phyloP scores from a whole-genome alignment of 2,888 invertebrate genomes.

The Congeria kusceri region DNA sequence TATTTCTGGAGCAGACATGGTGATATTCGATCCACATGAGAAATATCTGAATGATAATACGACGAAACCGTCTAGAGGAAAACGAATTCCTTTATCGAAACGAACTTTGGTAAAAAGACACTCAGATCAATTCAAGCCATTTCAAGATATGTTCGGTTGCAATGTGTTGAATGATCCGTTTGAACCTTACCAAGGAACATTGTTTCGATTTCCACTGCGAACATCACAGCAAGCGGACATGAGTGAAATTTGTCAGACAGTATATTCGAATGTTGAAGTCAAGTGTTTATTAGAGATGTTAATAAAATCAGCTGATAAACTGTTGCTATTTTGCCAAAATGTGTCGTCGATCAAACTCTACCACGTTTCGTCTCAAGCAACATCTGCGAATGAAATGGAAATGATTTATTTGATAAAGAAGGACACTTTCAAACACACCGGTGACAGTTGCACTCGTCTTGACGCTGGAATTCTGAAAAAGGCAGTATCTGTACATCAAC shows the following conservation, averaged over 20 bases:
- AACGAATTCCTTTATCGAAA: conserved; percentile 64
- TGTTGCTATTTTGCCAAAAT: conserved; percentile 83
- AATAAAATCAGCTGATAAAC: conserved; percentile 70
- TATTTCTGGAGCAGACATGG: conserved; percentile 78
- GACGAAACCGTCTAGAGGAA: conserved; percentile 38
- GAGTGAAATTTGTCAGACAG: conserved; percentile 74
- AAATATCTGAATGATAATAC: conserved; percentile 71
- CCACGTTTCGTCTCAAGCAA: conserved; percentile 62
- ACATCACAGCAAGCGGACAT: conserved; percentile 71
- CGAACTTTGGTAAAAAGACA: conserved; percentile 53
- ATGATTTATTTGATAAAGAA: not conserved
- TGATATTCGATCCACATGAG: conserved; percentile 83
- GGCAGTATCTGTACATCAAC: not conserved
- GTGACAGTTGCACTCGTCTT: not conserved
- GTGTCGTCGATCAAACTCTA: conserved; percentile 74
- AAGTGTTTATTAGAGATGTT: conserved; percentile 73
- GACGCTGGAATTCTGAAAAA: not conserved
- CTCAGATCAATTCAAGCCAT: conserved; percentile 76
- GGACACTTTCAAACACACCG: not conserved
- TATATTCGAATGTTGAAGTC: conserved; percentile 74
- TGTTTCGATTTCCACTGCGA: conserved; percentile 82
- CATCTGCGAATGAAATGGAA: not conserved
- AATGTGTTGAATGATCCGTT: conserved; percentile 10
- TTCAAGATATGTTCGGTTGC: conserved; percentile 75
- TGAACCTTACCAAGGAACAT: conserved; percentile 71